Conservation (phyloP, 2,888 invertebrate genomes). For the Caenorhabditis afra region DNA sequence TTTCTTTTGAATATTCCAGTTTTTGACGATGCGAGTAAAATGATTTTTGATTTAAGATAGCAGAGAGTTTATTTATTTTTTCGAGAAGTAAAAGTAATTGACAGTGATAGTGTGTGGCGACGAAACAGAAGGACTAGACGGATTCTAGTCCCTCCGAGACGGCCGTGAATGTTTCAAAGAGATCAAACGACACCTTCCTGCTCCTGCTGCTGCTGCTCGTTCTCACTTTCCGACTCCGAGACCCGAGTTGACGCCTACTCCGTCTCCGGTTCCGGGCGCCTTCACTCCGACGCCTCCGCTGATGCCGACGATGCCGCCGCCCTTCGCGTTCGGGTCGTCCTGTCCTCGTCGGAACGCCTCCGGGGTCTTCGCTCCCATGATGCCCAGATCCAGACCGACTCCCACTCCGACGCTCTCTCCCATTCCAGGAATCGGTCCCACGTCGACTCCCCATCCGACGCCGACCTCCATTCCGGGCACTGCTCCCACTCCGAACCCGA, state of each 20-base stretch:
- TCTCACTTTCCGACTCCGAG: conserved; percentile 70
- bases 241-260: conserved; percentile 71
- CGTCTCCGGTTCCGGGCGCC: conserved; percentile 70
- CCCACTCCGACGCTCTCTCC: conserved; percentile 73
- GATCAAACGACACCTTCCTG: conserved; percentile 29
- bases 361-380: conserved; percentile 72
- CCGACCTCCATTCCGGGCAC: conserved; percentile 74
- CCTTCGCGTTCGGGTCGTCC: conserved; percentile 69
- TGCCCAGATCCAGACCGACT: conserved; percentile 69
- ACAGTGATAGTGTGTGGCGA: too few relatives aligned
- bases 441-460: conserved; percentile 75
- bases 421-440: conserved; percentile 76
- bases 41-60: conserved; percentile 12
- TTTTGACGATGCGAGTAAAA: conserved; percentile 48
- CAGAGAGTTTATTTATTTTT: conserved; percentile 1
- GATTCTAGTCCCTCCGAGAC: background rate
- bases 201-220: too few relatives aligned
- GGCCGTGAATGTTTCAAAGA: conserved; percentile 12
- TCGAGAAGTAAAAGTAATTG: background rate
- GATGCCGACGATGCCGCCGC: conserved; percentile 72
- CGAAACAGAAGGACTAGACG: too few relatives aligned
- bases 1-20: background rate
- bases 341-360: conserved; percentile 73
- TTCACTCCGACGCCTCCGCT: conserved; percentile 72
- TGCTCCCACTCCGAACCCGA: conserved; percentile 72